Base-by-base conservation (phyloP, 2,888 invertebrate genomes). In the Scotopteryx bipunctaria region DNA sequence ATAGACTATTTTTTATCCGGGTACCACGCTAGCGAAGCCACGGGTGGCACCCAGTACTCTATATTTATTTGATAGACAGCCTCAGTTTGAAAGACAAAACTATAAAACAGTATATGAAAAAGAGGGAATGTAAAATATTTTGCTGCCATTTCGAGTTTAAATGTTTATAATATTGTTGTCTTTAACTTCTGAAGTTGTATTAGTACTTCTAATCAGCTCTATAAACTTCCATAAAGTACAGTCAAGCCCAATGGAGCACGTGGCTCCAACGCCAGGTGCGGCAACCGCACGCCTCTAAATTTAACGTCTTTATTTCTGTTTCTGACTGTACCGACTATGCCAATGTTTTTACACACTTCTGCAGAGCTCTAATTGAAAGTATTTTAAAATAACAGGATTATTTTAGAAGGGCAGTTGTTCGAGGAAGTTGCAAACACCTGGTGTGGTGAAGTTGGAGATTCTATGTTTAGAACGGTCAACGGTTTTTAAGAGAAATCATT, bases 281-380 rank as follows among this genome's bases (percentile, higher is more conserved):
- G 76, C 71, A 69, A 86, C 88, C 88, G 80, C 88, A 80, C 78
- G 75, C 67, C 82, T 82, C 89, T 89, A 89, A 86, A 89, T 89
- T 86, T 88, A 89, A 83, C 87, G 76, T 86, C 85, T 88, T 87
- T 88, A 89, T 88, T 87, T 85, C 83, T 86, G 78, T 85, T 83
- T 71, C 72, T 64, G 85, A 83, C 80, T 82, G 83, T 86, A 84
- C 84, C 66, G 63, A 55, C 59, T 55, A 54, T 41, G 14, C 50
- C 54, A 49, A 61, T 64, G 64, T 66, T 66, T 63, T 63, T 61
- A 66, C 60, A 52, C 58, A 50, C 54, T 57, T 57, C 57, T 52
- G 57, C 57, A 43, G 45, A 48, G 53, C 37, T 61, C 53, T 61
- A 60, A 59, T 59, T 60, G 59, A 44, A 59, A 56, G 59, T 57